Evolutionary conservation across 2,888 invertebrate species (phyloP).

Genomic region (Cantharis rufa): DNA sequence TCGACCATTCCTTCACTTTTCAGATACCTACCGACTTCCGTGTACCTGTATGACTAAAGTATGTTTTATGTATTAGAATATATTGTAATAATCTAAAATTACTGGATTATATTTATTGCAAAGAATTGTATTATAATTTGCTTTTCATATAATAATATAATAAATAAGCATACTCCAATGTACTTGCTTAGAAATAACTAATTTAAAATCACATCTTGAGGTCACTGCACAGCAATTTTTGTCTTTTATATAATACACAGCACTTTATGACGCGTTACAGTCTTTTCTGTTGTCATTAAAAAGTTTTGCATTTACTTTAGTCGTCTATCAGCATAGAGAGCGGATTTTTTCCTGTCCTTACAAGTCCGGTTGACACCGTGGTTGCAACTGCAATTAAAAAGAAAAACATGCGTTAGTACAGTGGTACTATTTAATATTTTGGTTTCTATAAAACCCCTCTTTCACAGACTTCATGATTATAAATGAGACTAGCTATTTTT

Average conservation of each 20-base stretch:
- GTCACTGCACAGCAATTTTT: slow-evolving; percentile 24
- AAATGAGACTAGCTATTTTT: no score
- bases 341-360: slow-evolving; percentile 29
- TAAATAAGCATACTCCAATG: slow-evolving; percentile 27
- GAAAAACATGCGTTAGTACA: neutral
- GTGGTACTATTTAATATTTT: neutral
- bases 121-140: slow-evolving; percentile 10
- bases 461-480: no score
- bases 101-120: slow-evolving; percentile 17
- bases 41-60: no score
- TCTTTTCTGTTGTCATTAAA: slow-evolving; percentile 17
- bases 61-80: no score
- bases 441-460: neutral
- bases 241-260: slow-evolving; percentile 18
- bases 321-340: slow-evolving; percentile 28
- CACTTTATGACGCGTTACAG: slow-evolving; percentile 23
- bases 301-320: slow-evolving; percentile 9
- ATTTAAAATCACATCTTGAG: slow-evolving; percentile 29
- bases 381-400: slow-evolving; percentile 21
- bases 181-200: slow-evolving; percentile 24
- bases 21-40: no score
- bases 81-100: neutral
- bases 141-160: slow-evolving; percentile 14
- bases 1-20: no score
- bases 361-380: slow-evolving; percentile 22